Evolutionary conservation across 2,797 vertebrate species (phyloP), one percentile per base, ranked within the genome.

Genomic region (Phoebastria nigripes): DNA sequence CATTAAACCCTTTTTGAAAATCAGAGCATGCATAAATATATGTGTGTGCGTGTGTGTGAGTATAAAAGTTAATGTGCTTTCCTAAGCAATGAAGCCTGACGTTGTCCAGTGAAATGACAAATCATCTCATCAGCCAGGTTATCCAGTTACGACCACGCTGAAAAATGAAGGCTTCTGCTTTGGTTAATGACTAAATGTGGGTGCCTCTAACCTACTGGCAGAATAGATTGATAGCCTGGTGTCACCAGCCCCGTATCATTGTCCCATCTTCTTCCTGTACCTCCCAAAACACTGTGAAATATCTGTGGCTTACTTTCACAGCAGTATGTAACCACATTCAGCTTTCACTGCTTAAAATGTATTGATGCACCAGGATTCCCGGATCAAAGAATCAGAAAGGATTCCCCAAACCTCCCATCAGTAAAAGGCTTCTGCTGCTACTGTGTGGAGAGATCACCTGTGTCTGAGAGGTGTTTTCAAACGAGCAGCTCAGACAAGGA

Each of bases 111-210:
- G 82, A 95, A 87, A 97, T 97, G 95, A 97, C 92, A 96, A 96
- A 97, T 97, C 88, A 89, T 97, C 96, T 96, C 96, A 97, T 97
- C 95, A 97, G 52, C 58, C 72, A 90, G 92, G 92, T 96, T 97
- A 96, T 95, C 90, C 96, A 96, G 90, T 97, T 97, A 97, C 95
- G 96, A 95, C 94, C 96, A 94, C 10, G 1, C 22, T 96, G 96
- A 97, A 96, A 96, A 97, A 97, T 96, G 95, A 97, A 94, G 77
- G 82, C 84, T 97, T 90, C 94, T 96, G 90, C 91, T 96, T 97
- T 96, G 92, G 77, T 96, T 97, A 96, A 97, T 97, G 91, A 95
- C 78, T 91, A 89, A 92, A 95, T 44, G 58, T 82, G 82, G 84
- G 33, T 86, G 79, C 88, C 83, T 94, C 81, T 90, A 91, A 84